phyloP scores from a whole-genome alignment of 92 coral and sea anemone species.

The Actinostola sp. region DNA sequence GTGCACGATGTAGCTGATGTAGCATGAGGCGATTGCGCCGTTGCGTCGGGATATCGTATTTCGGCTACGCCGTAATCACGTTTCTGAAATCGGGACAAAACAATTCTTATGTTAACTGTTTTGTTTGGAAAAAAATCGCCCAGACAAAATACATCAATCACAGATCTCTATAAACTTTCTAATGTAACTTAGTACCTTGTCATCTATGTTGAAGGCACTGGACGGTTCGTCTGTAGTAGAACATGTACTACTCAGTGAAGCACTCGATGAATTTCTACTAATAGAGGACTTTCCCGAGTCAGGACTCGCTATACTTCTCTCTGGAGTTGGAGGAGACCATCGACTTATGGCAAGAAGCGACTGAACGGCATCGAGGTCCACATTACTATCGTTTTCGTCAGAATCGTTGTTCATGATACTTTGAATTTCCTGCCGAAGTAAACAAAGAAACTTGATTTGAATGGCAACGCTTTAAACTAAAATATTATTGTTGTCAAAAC shows the following conservation, averaged over 20 bases:
- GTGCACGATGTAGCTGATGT: constrained; percentile 9
- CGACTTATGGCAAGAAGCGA: constrained; percentile 97
- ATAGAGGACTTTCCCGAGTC: constrained; percentile 77
- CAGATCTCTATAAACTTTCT: no score
- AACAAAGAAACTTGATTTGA: constrained; percentile 37
- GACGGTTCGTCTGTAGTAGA: constrained; percentile 49
- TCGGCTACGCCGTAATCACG: constrained; percentile 14
- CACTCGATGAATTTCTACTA: constrained; percentile 93
- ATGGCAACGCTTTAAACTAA: not conserved
- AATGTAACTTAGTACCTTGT: constrained; percentile 3
- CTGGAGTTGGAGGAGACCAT: constrained; percentile 98
- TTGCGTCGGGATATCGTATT: constrained; percentile 7
- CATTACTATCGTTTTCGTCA: constrained; percentile 62
- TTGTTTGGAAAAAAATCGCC: constrained; percentile 17
- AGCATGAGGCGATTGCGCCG: constrained; percentile 2
- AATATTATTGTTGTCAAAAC: not conserved
- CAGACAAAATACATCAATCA: no score
- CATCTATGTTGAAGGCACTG: not conserved
- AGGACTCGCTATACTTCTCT: constrained; percentile 81
- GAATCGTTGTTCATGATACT: constrained; percentile 39
- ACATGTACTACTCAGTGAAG: constrained; percentile 76
- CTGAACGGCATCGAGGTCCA: constrained; percentile 96
- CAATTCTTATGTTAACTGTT: constrained; percentile 1
- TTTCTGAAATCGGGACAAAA: constrained; percentile 4
- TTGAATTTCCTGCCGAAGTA: constrained; percentile 62